Conservation (phyloP, 2,113 vertebrate species). For the Cinclus mexicanus region DNA sequence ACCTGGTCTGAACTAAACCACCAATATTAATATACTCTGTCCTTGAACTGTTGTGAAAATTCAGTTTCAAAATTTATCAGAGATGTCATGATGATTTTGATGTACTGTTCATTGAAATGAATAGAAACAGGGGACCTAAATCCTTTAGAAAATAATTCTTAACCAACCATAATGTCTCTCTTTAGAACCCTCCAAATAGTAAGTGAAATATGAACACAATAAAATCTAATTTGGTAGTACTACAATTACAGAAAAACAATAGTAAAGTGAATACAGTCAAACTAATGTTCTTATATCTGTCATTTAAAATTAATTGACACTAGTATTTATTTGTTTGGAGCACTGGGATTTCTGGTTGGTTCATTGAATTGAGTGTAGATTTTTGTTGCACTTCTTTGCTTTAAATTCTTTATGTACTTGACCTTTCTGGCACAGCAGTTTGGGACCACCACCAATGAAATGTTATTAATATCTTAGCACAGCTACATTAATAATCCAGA, state of each 20-base stretch:
- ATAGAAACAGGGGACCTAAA: not conserved
- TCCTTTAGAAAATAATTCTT: not conserved
- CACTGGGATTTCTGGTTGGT: not conserved
- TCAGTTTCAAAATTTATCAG: not conserved
- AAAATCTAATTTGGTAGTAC: not conserved
- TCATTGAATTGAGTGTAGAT: not conserved
- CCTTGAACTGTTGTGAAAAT: not conserved
- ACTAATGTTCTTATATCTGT: not conserved
- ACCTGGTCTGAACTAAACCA: not conserved
- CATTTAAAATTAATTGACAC: not conserved
- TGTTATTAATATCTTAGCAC: conserved; percentile 69
- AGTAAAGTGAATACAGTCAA: not conserved
- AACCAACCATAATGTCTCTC: not conserved
- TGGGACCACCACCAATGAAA: conserved; percentile 55
- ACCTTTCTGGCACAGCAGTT: conserved; percentile 68
- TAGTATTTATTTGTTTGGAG: not conserved
- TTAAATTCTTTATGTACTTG: conserved; percentile 40
- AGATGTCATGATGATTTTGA: not conserved
- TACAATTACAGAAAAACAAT: not conserved
- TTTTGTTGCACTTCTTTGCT: conserved; percentile 1
- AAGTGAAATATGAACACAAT: not conserved
- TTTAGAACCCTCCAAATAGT: not conserved
- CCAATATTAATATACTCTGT: not conserved
- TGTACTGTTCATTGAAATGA: not conserved
- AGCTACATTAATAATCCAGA: conserved; percentile 70